Evolutionary conservation across 2,797 vertebrate genomes (phyloP).

Genomic region (Dendrocincla fuliginosa): DNA sequence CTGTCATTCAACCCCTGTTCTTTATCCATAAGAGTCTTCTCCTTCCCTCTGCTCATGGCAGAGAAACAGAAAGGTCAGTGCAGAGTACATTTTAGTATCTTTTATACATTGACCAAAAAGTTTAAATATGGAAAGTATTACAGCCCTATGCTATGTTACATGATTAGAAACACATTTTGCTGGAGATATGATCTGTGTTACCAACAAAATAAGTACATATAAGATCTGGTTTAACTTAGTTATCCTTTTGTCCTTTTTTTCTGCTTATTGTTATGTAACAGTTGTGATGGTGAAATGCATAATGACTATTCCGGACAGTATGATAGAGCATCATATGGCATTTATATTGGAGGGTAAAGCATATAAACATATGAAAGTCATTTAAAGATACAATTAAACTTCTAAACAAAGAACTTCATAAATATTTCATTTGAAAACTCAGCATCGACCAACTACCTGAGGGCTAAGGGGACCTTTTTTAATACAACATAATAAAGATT

Average conservation of each 20-base stretch:
- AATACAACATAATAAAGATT: conserved; percentile 64
- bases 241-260: conserved; percentile 75
- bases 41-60: neutral
- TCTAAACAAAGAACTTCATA: conserved; percentile 75
- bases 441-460: conserved; percentile 63
- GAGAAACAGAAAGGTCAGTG: neutral
- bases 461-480: conserved; percentile 60
- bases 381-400: conserved; percentile 75
- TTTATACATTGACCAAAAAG: conserved; percentile 24
- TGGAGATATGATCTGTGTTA: conserved; percentile 75
- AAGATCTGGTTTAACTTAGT: conserved; percentile 74
- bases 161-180: conserved; percentile 79
- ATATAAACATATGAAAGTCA: conserved; percentile 66
- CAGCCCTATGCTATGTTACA: conserved; percentile 59
- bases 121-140: conserved; percentile 80
- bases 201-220: conserved; percentile 75
- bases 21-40: neutral
- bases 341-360: conserved; percentile 59
- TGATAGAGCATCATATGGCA: conserved; percentile 67
- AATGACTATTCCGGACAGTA: conserved; percentile 67
- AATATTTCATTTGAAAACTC: conserved; percentile 72
- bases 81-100: neutral
- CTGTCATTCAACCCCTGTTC: neutral
- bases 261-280: conserved; percentile 77
- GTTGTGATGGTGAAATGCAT: conserved; percentile 74